Evolutionary conservation across 2,797 vertebrate species (phyloP).

Genomic region (Alca torda): DNA sequence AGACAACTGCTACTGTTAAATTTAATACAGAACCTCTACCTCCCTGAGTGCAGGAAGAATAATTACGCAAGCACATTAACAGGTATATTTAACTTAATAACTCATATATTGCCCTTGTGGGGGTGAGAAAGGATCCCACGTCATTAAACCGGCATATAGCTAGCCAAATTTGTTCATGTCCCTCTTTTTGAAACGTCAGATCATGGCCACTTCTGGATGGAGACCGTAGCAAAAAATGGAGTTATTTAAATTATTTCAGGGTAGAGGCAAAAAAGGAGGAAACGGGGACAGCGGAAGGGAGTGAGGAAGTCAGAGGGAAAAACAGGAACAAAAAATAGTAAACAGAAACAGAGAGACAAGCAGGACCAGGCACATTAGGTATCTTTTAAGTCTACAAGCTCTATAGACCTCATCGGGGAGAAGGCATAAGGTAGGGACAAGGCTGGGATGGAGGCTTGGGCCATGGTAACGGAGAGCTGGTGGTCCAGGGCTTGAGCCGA

Average conservation of each 20-base stretch:
- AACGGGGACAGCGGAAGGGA: neutral
- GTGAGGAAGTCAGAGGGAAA: neutral
- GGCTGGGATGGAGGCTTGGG: neutral
- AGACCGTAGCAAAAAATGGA: neutral
- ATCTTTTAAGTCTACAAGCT: neutral
- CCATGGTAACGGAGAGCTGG: neutral
- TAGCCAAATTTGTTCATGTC: neutral
- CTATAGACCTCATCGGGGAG: neutral
- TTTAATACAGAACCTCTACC: neutral
- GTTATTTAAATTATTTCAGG: neutral
- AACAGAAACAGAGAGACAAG: neutral
- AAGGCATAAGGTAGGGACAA: neutral
- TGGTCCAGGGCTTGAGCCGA: neutral
- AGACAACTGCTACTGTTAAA: neutral
- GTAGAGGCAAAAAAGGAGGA: neutral
- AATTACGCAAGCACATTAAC: neutral
- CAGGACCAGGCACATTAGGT: neutral
- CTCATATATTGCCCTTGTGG: slow-evolving; percentile 13
- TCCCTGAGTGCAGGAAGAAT: neutral
- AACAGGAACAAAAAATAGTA: neutral
- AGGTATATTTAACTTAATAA: slow-evolving; percentile 35
- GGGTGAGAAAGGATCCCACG: neutral
- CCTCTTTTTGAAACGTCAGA: neutral
- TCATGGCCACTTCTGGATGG: neutral
- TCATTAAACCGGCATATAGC: neutral